Evolutionary conservation across 2,888 invertebrate genomes (phyloP).

Genomic region (Hemicrepidius hirtus): DNA sequence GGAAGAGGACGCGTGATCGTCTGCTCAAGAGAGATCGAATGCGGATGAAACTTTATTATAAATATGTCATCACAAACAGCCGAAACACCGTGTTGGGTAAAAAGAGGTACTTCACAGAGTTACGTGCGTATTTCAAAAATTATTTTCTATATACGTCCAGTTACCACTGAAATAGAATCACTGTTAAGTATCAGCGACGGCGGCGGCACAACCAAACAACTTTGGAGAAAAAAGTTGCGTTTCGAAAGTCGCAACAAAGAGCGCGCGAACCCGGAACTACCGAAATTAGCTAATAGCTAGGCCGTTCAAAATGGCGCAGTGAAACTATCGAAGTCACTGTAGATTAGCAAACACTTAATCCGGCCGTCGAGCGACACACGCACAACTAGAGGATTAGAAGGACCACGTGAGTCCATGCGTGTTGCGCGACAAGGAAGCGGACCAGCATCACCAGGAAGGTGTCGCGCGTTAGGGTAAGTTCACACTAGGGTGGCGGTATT

Average conservation of each 20-base stretch:
- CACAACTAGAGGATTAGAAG: conserved; percentile 46
- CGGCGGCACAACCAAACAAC: conserved; percentile 47
- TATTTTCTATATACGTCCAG: conserved; percentile 33
- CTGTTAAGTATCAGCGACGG: conserved; percentile 39
- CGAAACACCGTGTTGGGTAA: conserved; percentile 38
- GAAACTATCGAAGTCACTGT: conserved; percentile 52
- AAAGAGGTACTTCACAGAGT: conserved; percentile 43
- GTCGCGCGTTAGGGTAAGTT: conserved; percentile 46
- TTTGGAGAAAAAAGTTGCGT: conserved; percentile 37
- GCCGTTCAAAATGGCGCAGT: conserved; percentile 57
- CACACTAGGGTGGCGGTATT: conserved; percentile 49
- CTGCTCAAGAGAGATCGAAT: conserved; percentile 26
- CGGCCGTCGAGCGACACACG: conserved; percentile 44
- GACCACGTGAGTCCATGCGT: conserved; percentile 54
- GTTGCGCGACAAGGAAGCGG: conserved; percentile 35
- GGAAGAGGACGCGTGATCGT: conserved; percentile 44
- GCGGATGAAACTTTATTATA: conserved; percentile 20
- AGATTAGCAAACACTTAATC: conserved; percentile 48
- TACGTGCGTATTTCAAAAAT: conserved; percentile 36
- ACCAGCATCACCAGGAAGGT: conserved; percentile 39
- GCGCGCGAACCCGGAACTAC: conserved; percentile 58
- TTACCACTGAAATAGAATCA: conserved; percentile 45
- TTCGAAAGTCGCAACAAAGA: conserved; percentile 56
- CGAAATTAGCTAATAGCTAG: conserved; percentile 56
- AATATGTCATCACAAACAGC: conserved; percentile 44